A percentile compares a stretch with the other conserved stretches of the same genome.
Conservation (phyloP, 2,113 vertebrate genomes). For the Xenus cinereus region DNA sequence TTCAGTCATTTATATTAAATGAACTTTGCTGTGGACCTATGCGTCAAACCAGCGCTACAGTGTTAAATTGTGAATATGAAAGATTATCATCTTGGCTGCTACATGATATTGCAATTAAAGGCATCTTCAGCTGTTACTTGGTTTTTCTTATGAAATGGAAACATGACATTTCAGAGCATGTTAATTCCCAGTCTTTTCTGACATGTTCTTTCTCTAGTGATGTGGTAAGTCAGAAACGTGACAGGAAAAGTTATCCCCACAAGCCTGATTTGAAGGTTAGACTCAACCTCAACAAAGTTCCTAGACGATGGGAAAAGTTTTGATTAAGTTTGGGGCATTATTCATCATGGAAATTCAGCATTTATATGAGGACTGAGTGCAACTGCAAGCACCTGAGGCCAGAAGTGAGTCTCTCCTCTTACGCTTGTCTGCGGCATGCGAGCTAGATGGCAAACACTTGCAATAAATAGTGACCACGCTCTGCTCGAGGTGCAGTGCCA, state of each 20-base stretch:
- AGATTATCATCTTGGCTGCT: not conserved
- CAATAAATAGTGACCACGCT: fast-evolving
- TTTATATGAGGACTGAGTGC: not conserved
- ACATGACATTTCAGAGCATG: not conserved
- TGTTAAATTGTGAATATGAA: not conserved
- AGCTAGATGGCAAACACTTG: not conserved
- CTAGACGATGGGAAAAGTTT: not conserved
- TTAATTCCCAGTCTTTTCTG: not conserved
- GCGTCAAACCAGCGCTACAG: not conserved
- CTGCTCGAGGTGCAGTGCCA: not conserved
- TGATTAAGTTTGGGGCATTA: not conserved
- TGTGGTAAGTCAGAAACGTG: not conserved
- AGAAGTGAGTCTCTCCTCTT: not conserved
- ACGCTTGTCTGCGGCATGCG: not conserved
- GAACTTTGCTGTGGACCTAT: not conserved
- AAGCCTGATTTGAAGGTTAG: not conserved
- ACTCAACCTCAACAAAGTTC: not conserved
- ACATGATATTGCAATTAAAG: constrained; percentile 44
- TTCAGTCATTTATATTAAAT: constrained; percentile 25
- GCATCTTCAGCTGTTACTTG: not conserved
- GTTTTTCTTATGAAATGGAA: not conserved
- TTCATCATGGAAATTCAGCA: not conserved
- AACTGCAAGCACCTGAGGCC: not conserved
- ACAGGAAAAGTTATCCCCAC: not conserved
- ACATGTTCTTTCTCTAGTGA: not conserved